Evolutionary conservation across 1,140 invertebrate genomes (phyloP), one percentile per base, ranked within the genome.

Genomic region (Nilaparvata lugens): DNA sequence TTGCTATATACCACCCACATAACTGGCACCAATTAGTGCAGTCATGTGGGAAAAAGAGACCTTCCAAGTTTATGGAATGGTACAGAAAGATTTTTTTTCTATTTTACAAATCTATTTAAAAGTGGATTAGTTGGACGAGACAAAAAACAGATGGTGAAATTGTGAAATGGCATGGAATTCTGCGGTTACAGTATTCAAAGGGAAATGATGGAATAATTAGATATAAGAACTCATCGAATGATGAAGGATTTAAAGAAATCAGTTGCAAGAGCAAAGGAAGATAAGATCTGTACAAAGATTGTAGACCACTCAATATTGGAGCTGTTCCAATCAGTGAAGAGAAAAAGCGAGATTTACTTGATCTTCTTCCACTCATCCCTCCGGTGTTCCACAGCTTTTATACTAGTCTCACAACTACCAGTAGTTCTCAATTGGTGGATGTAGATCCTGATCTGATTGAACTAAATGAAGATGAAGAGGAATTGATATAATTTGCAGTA

Each of bases 1-100:
- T 63, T 43, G 38, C 56, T 28, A 66, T 69, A 28, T 60, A 65
- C 28, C 62, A 65, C 48, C 64, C 62, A 45, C 45, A 61, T 60
- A 53, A 62, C 57, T 66, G 61, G 58, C 60, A 40, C 19, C 63
- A 64, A 43, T 59, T 64, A 14, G 52, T 67, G 45, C 43, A 62
- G 52, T 24, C n/a, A 16, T 16, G 4, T 24, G 52, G 21, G 5
- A 58, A 48, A 16, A 54, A 23, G 52, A 53, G 25, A 54, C 21
- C n/a, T 18, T 54, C 25, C n/a, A 16, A 25, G 28, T 54, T 25
- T 31, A 7, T 31, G 3, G 25, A 31, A 54, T 25, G 28, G n/a
- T 1, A 54, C 25, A 13, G 21, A 25, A 1, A 6, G 4, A 25
- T 54, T 54, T 54, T 54, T 25, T 25, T 7, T n/a, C n/a, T n/a